Conservation (phyloP, 2,113 vertebrate genomes). For the Brevimyrus niger region DNA sequence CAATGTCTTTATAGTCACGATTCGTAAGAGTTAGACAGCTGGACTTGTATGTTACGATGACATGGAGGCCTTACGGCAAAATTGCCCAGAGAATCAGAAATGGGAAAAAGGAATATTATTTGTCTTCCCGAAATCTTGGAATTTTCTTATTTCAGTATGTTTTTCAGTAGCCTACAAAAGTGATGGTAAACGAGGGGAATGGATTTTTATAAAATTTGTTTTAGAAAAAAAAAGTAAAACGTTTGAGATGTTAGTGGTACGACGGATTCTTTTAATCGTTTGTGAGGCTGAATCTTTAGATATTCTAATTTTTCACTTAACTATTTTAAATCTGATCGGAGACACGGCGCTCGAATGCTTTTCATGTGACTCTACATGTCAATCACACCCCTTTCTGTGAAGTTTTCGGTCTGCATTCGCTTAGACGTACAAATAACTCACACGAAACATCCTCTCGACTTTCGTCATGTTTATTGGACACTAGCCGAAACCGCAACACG, state of each 20-base stretch:
- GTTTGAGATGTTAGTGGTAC: neutral
- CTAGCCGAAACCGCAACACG: conserved; percentile 39
- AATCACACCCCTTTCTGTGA: neutral
- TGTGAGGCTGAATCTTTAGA: neutral
- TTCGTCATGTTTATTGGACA: conserved; percentile 63
- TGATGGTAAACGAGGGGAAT: neutral
- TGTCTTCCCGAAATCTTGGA: neutral
- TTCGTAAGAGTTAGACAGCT: neutral
- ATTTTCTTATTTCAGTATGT: neutral
- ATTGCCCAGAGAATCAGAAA: neutral
- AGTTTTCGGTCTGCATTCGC: neutral
- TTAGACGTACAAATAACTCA: conserved; percentile 53
- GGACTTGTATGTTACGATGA: neutral
- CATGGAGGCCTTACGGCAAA: neutral
- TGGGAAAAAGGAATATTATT: neutral
- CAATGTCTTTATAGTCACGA: neutral
- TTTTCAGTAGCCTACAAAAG: neutral
- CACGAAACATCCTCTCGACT: conserved; percentile 49
- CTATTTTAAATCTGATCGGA: neutral
- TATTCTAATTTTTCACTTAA: neutral
- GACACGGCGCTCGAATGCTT: neutral
- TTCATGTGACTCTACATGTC: neutral
- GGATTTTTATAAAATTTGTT: neutral
- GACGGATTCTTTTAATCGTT: neutral
- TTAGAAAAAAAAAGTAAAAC: neutral